Percentiles rank a stretch among this genome's conserved stretches.
phyloP scores from a whole-genome alignment of 2,888 invertebrate genomes.

The Leptinotarsa juncta region DNA sequence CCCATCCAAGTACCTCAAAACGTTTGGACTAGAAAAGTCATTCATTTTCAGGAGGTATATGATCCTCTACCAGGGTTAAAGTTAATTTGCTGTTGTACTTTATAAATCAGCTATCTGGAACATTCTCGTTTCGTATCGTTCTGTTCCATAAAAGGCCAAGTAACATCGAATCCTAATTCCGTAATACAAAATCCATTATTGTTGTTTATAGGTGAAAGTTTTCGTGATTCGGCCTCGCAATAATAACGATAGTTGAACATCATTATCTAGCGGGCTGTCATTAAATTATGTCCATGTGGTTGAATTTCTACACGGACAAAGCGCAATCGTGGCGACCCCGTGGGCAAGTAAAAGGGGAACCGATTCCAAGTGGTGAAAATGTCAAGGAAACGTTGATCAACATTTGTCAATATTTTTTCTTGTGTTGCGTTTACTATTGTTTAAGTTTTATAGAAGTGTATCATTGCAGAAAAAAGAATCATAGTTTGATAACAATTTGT shows the following conservation, averaged over 20 bases:
- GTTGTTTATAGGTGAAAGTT: slow-evolving; percentile 13
- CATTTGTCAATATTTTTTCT: no score
- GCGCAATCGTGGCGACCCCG: slow-evolving; percentile 6
- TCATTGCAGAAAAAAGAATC: no score
- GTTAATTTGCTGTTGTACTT: no score
- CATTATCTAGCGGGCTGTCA: neutral
- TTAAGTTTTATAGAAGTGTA: no score
- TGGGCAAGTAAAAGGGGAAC: neutral
- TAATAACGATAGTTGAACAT: slow-evolving; percentile 11
- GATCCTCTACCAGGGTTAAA: no score
- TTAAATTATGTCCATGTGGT: slow-evolving; percentile 14
- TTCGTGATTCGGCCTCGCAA: neutral
- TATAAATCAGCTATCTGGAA: neutral
- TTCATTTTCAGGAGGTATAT: no score
- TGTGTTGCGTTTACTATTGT: no score
- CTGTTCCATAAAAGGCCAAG: slow-evolving; percentile 1
- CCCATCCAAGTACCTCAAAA: no score
- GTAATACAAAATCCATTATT: slow-evolving; percentile 10
- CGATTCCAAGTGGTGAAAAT: neutral
- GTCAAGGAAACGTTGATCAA: neutral
- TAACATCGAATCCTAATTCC: neutral
- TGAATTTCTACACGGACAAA: neutral
- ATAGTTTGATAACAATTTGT: no score
- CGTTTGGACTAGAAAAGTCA: no score
- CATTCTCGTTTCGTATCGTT: neutral